Base-by-base conservation (phyloP, 2,113 vertebrate species). In the Mirounga angustirostris region DNA sequence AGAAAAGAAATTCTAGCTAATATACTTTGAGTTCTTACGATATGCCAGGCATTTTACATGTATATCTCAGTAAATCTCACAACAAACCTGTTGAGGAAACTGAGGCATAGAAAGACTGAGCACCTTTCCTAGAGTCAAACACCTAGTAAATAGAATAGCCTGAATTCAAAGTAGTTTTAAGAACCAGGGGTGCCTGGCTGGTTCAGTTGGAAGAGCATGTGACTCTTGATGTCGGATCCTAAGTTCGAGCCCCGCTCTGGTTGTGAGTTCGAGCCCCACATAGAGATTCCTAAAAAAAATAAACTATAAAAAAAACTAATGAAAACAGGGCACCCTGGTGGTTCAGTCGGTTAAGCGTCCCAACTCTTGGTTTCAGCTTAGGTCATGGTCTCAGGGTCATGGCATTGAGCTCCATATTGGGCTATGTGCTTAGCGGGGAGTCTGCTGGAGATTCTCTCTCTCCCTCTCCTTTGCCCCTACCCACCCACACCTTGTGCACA, bases 1-100 rank as follows among this genome's bases (percentile, higher is more conserved):
- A 79, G 73, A 73, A 82, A 74, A 69, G 16, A 95, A 58, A 85
- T 85, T 97, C 78, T 67, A 96, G 54, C 65, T 94, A 78, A 46
- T 90, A 19, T 67, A 63, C 79, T 93, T 92, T 56, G 46, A 92
- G 21, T 79, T 81, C 9, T 84, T 96, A 19, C 3, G 74, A 2
- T 86, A 71, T 21, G 16, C 13, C 9, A 56, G 28, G n/a, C 9
- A 73, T 50, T 83, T 87, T 89, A 80, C 26, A 81, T 61, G 22
- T 28, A 46, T 4, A 89, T 24, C 36, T 80, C 21, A 52, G 79
- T 91, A 54, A 93, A 65, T 74, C 61, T 79, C 54, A 22, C 81
- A 67, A 67, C 59, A 92, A 91, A 74, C 83, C 43, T 78, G 22
- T 40, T 67, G 36, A 84, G 93, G 30, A 94, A 89, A 92, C 63